These are phyloP conservation scores for Athene noctua DNA, from an alignment of 2,113 vertebrate species.

Conservation along the genomic window DNA sequence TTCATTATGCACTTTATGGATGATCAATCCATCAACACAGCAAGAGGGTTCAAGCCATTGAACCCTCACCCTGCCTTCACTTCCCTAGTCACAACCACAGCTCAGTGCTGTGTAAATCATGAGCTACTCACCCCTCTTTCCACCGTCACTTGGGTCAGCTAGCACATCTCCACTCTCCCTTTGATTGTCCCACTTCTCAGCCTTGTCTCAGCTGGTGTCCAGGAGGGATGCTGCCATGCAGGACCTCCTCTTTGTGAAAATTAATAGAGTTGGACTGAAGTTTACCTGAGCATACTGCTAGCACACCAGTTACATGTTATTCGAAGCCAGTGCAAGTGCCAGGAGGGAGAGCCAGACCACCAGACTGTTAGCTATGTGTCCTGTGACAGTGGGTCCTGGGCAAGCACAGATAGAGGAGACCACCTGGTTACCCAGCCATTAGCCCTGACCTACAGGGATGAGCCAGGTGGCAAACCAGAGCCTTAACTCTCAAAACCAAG, in stretches of 20 bases:
- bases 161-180: not conserved
- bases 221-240: not conserved
- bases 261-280: not conserved
- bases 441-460: not conserved
- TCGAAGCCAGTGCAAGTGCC: not conserved
- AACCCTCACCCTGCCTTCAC: no score
- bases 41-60: not conserved
- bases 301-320: rapidly evolving
- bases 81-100: not conserved
- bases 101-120: not conserved
- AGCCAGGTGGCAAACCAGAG: not conserved
- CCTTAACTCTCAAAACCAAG: not conserved
- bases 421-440: not conserved
- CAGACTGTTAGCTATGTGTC: not conserved
- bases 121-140: not conserved
- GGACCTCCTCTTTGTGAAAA: not conserved
- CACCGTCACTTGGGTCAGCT: rapidly evolving
- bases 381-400: not conserved
- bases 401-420: not conserved
- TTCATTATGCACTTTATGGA: not conserved
- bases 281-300: not conserved
- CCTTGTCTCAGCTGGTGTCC: not conserved
- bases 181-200: not conserved
- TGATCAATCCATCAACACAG: not conserved
- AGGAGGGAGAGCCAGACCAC: not conserved